Evolutionary conservation across 2,113 vertebrate genomes (phyloP), one percentile per base, ranked within the genome.

Genomic region (Tragulus kanchil): DNA sequence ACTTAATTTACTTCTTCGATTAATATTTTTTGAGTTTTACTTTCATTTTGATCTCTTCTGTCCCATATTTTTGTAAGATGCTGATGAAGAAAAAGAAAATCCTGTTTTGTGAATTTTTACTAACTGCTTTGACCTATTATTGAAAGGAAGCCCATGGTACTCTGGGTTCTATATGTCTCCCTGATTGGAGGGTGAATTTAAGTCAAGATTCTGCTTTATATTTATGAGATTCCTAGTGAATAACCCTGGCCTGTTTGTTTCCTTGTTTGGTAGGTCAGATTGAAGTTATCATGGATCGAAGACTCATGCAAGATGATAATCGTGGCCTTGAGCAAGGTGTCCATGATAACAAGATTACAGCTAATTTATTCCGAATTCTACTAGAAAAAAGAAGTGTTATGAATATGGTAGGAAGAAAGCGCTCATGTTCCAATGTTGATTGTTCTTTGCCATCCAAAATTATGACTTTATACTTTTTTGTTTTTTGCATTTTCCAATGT

Each of bases 251-350:
- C 19, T 87, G n/a, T 6, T 91, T 92, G 28, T 96, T 98, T 71
- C 19, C 36, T 13, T 84, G 31, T 97, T 96, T 94, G 73, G 84
- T 98, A 99, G 99, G 99, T 90, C 99, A 99, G 96, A 98, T 99
- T 97, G 99, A 99, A 98, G 99, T 99, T 85, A 99, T 99, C 89
- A 98, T 99, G 99, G 99, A 99, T 98, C 99, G 99, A 36, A 98
- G 99, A 77, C 99, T 99, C 95, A 99, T 99, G 98, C 99, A 99
- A 97, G 99, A 99, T 77, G 99, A 99, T 97, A 99, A 99, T 97
- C 99, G 99, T 45, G 99, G 99, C 36, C 99, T 99, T 56, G 99
- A 99, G 64, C 99, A 99, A 98, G 99, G 99, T 65, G 98, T 99
- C 82, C 99, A 99, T n/a, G 99, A 99, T 98, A 99, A 99, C 97